Conservation (phyloP, 2,113 vertebrate genomes). For the Pteruthius melanotis region DNA sequence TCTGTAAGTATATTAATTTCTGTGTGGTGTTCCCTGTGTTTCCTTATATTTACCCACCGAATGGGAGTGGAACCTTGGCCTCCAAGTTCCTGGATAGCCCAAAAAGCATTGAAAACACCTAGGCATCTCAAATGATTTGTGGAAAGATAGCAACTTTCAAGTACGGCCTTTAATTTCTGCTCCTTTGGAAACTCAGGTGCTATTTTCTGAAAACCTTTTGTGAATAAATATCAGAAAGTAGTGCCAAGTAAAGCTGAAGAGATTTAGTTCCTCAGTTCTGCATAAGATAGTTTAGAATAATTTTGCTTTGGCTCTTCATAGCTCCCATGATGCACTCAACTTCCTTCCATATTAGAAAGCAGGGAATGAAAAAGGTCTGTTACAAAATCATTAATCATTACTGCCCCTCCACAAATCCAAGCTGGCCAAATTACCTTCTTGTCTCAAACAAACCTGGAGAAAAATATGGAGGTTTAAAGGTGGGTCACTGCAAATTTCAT, state of each 20-base stretch:
- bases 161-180: accelerated
- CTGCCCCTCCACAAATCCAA: neutral
- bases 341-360: neutral
- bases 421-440: neutral
- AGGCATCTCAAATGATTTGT: neutral
- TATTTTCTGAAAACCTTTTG: neutral
- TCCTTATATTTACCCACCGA: neutral
- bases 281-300: neutral
- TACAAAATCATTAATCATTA: neutral
- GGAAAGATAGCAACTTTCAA: neutral
- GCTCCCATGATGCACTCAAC: neutral
- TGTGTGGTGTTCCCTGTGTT: neutral
- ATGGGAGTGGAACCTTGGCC: neutral
- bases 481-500: neutral
- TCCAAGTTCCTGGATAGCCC: neutral
- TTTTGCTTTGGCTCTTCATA: neutral
- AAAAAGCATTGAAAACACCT: neutral
- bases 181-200: neutral
- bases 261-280: neutral
- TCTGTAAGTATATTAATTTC: neutral
- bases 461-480: neutral
- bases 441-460: neutral
- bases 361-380: neutral
- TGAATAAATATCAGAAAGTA: neutral
- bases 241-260: neutral